Conservation (phyloP, 2,113 vertebrate genomes). For the Hirundichthys speculiger region DNA sequence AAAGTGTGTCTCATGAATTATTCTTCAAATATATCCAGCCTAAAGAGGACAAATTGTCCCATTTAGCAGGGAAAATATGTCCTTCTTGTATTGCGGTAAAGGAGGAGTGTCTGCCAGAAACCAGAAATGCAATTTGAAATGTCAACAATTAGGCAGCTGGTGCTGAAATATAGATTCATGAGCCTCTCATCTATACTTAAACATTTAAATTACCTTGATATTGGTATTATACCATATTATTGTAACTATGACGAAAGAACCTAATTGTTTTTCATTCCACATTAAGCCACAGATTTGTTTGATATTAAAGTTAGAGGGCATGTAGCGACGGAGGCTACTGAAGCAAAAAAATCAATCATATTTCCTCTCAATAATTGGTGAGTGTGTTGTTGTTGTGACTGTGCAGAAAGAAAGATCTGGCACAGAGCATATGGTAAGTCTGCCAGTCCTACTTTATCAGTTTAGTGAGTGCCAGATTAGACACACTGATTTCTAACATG, state of each 20-base stretch:
- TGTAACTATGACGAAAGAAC: background rate
- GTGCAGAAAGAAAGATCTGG: slow-evolving; percentile 54
- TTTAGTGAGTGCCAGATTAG: slow-evolving; percentile 61
- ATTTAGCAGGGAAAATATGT: slow-evolving; percentile 45
- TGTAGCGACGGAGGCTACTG: slow-evolving; percentile 12
- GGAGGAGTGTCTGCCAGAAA: slow-evolving; percentile 2
- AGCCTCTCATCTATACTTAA: slow-evolving; percentile 13
- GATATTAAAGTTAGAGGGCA: slow-evolving; percentile 17
- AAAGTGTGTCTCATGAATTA: slow-evolving; percentile 59
- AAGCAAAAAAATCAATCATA: slow-evolving; percentile 49
- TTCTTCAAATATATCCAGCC: slow-evolving; percentile 55
- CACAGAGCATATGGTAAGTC: slow-evolving; percentile 58
- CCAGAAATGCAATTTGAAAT: slow-evolving; percentile 19
- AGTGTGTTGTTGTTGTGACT: slow-evolving; percentile 19
- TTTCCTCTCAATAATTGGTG: slow-evolving; percentile 22
- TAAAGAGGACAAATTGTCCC: slow-evolving; percentile 51
- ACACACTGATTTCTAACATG: slow-evolving; percentile 62
- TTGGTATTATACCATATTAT: slow-evolving; percentile 1
- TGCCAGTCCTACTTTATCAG: slow-evolving; percentile 73
- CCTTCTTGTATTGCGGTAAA: slow-evolving; percentile 11
- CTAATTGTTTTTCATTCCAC: background rate
- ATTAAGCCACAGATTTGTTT: slow-evolving; percentile 12
- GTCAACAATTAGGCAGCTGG: slow-evolving; percentile 23
- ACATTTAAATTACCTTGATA: slow-evolving; percentile 32
- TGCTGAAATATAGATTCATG: slow-evolving; percentile 25